Base-by-base conservation (phyloP, 1,140 invertebrate species). In the Zaprionus vittiger region DNA sequence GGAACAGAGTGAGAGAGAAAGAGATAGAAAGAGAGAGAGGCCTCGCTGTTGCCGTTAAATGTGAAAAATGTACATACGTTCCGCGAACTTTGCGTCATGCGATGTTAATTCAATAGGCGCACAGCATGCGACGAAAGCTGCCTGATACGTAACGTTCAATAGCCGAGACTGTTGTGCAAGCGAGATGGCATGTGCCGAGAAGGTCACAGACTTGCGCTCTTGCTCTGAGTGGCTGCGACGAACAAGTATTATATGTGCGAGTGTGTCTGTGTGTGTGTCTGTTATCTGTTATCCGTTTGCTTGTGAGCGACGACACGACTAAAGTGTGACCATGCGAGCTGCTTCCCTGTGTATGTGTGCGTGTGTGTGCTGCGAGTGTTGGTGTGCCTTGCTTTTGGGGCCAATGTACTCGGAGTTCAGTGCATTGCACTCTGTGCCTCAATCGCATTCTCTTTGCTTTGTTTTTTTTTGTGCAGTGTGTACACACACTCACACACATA, bases 71-170 rank as follows among this genome's bases (percentile, higher is more conserved):
- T 84, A 90, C 41, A 47, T 47, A 47, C 84, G 84, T 90, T 89
- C 70, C 79, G 84, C 77, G 85, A 74, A 89, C 85, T 89, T 89
- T 90, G 85, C 85, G 86, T 90, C 85, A 90, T 90, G 85, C 85
- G 85, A 90, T 90, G 85, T 90, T 90, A 90, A 90, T 77, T 81
- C 71, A 90, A 85, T 80, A 90, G 85, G 85, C 76, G 76, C 70
- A 38, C 85, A 90, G 85, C 83, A 73, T 34, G 49, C 0, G 9
- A 17, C 31, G 56, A 28, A 20, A 49, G 65, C 64, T 72, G 61
- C 44, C 79, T 67, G 67, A 83, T 70, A 86, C 83, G 83, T 87
- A 83, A 86, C 79, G 83, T 72, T 9, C 83, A 71, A 80, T 75
- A 66, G 55, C 49, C 57, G 66, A 47, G 59, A 59, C 66, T 52